Percentiles rank a stretch among this genome's conserved stretches.
Evolutionary conservation across 2,113 vertebrate genomes (phyloP).

Genomic region (Urocitellus parryii): DNA sequence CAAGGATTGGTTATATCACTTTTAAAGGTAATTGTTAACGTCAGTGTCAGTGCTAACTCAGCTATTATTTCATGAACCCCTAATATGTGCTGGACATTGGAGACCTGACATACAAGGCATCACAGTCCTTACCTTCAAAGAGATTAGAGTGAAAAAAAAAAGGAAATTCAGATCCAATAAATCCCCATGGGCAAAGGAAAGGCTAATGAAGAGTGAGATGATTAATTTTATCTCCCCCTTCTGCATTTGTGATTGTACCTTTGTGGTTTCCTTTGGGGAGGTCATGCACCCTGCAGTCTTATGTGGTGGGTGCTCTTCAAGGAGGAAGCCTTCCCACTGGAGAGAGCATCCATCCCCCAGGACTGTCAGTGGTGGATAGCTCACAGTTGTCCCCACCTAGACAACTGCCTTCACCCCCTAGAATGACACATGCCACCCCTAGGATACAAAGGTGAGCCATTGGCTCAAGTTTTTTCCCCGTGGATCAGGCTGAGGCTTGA

Average conservation of each 20-base stretch:
- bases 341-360: not conserved
- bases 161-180: not conserved
- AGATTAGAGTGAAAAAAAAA: too few species aligned
- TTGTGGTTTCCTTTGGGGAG: not conserved
- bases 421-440: not conserved
- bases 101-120: not conserved
- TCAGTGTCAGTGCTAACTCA: not conserved
- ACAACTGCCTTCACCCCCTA: not conserved
- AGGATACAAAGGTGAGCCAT: rapidly evolving
- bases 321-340: not conserved
- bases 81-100: not conserved
- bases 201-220: not conserved
- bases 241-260: not conserved
- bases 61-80: not conserved
- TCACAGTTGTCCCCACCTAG: too few species aligned
- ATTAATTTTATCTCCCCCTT: not conserved
- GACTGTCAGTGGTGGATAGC: not conserved
- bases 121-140: rapidly evolving
- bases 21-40: not conserved
- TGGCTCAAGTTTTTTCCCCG: not conserved
- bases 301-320: not conserved
- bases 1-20: not conserved
- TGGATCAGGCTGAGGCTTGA: not conserved
- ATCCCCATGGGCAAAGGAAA: not conserved
- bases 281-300: not conserved